A percentile compares a stretch with the other conserved stretches of the same genome.
phyloP scores from a whole-genome alignment of 2,797 vertebrate genomes.

The Amniataba percoides region DNA sequence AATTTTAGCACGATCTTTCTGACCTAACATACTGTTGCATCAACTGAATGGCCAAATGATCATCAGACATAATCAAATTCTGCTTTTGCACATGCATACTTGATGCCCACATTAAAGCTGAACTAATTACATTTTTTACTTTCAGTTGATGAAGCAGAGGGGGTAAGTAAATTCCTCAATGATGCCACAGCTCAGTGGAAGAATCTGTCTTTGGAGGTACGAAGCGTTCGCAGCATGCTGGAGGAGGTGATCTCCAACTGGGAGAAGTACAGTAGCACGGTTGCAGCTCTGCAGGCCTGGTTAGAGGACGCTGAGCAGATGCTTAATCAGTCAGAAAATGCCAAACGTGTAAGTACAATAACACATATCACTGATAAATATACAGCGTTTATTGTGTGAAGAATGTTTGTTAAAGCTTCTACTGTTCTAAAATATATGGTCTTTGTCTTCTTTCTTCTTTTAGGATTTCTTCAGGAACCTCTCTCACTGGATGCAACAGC shows the following conservation, averaged over 20 bases:
- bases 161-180: conserved; percentile 92
- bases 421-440: neutral
- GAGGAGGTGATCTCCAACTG: conserved; percentile 97
- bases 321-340: conserved; percentile 92
- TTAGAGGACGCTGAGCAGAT: conserved; percentile 97
- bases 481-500: conserved; percentile 97
- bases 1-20: conserved; percentile 57
- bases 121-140: conserved; percentile 26
- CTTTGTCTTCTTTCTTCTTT: conserved; percentile 30
- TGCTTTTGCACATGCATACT: neutral
- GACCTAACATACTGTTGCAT: conserved; percentile 34
- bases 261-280: conserved; percentile 94
- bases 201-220: conserved; percentile 95
- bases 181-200: conserved; percentile 95
- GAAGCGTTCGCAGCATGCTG: conserved; percentile 97
- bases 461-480: conserved; percentile 97
- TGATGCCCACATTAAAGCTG: neutral
- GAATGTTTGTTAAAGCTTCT: neutral
- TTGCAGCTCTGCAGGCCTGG: conserved; percentile 95
- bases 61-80: conserved; percentile 4
- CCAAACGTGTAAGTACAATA: conserved; percentile 90
- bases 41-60: conserved; percentile 17
- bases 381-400: neutral
- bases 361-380: neutral
- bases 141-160: conserved; percentile 94